These are phyloP conservation scores for Idaea biselata DNA, from an alignment of 2,888 invertebrate genomes.

Conservation along the genomic window DNA sequence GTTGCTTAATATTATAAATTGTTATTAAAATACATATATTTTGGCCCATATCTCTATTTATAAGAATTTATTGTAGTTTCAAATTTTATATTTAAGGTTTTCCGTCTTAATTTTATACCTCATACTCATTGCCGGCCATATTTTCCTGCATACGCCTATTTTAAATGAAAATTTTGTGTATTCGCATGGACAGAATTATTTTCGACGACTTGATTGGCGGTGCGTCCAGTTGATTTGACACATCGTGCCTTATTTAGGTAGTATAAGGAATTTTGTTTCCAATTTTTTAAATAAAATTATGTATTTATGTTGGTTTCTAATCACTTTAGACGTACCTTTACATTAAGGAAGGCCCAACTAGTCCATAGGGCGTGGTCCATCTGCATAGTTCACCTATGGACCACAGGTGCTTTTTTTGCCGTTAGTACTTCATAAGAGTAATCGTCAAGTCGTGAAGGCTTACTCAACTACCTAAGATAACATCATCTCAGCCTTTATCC, in stretches of 20 bases:
- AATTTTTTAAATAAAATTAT: slow-evolving; percentile 75
- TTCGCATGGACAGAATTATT: slow-evolving; percentile 18
- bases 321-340: slow-evolving; percentile 10
- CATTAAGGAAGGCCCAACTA: no score
- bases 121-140: slow-evolving; percentile 12
- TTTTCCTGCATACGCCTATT: slow-evolving; percentile 12
- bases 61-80: slow-evolving; percentile 1
- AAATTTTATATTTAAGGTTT: neutral
- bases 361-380: no score
- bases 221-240: slow-evolving; percentile 52
- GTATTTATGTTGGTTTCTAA: slow-evolving; percentile 57
- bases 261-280: slow-evolving; percentile 77
- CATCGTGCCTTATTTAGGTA: slow-evolving; percentile 78
- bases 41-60: neutral
- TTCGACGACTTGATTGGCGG: slow-evolving; percentile 18
- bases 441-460: no score
- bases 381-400: no score
- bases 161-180: slow-evolving; percentile 41
- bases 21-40: neutral
- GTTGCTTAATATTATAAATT: neutral
- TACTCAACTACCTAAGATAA: no score
- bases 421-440: no score
- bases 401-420: no score
- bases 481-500: no score
- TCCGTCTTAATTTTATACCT: slow-evolving; percentile 15